Percentiles rank a stretch among this genome's conserved stretches.
phyloP scores from a whole-genome alignment of 2,888 invertebrate genomes.

The Drosophila anomalipes region DNA sequence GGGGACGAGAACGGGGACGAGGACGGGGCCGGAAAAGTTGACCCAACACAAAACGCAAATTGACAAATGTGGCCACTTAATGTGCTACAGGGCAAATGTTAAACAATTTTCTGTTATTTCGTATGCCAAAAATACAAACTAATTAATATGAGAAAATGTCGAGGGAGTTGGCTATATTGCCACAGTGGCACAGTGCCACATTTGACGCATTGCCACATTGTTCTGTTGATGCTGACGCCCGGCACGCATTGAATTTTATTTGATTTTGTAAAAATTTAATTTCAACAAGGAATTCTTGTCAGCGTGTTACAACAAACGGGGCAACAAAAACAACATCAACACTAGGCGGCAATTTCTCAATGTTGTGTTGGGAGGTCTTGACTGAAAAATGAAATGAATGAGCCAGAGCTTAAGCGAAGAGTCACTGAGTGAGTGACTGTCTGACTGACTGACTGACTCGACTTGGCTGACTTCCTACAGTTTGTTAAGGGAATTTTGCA shows the following conservation, averaged over 20 bases:
- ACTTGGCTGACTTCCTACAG: constrained; percentile 65
- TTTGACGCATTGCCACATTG: constrained; percentile 33
- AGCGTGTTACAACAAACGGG: constrained; percentile 27
- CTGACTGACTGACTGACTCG: constrained; percentile 51
- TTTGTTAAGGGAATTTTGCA: constrained; percentile 78
- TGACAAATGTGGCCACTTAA: constrained; percentile 81
- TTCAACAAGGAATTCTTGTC: constrained; percentile 73
- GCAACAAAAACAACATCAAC: constrained; percentile 32
- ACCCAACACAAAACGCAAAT: constrained; percentile 68
- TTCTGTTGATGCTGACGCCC: constrained; percentile 30
- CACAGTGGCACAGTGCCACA: constrained; percentile 28
- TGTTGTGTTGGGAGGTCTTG: constrained; percentile 45
- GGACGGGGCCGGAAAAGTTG: constrained; percentile 36
- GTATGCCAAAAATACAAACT: constrained; percentile 81
- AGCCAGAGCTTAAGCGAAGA: constrained; percentile 31
- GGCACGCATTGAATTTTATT: constrained; percentile 73
- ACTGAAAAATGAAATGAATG: constrained; percentile 53
- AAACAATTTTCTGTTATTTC: constrained; percentile 73
- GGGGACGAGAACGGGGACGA: background rate
- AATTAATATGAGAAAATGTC: constrained; percentile 64
- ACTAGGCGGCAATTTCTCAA: constrained; percentile 74
- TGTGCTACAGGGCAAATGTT: constrained; percentile 76
- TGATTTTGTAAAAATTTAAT: constrained; percentile 79
- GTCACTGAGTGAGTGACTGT: constrained; percentile 18
- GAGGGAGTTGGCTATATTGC: constrained; percentile 35